Conservation (phyloP, 2,113 vertebrate genomes). For the Diphyllodes magnificus region DNA sequence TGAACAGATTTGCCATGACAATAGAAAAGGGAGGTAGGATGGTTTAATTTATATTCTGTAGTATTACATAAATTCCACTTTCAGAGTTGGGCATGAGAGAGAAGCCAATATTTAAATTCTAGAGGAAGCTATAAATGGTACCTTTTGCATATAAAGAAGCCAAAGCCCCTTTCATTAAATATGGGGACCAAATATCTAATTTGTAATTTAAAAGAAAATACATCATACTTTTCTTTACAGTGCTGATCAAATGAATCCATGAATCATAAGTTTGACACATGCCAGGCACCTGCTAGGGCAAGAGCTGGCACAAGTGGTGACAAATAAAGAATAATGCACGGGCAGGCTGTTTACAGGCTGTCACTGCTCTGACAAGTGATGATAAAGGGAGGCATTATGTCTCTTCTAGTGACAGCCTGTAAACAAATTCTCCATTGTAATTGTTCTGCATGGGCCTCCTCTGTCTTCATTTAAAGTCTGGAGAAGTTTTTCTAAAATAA, state of each 20-base stretch:
- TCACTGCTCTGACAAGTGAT: conserved; percentile 62
- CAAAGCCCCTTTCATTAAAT: conserved; percentile 45
- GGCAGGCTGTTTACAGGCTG: conserved; percentile 66
- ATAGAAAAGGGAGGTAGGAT: conserved; percentile 35
- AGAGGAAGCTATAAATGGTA: conserved; percentile 33
- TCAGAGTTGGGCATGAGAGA: conserved; percentile 9
- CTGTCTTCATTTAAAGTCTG: conserved; percentile 58
- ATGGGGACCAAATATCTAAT: conserved; percentile 42
- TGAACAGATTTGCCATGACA: conserved; percentile 25
- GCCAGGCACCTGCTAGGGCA: conserved; percentile 66
- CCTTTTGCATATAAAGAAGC: conserved; percentile 14
- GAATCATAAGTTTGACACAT: conserved; percentile 74
- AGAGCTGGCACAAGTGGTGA: conserved; percentile 54
- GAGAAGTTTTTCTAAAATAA: conserved; percentile 12
- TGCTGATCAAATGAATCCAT: conserved; percentile 76
- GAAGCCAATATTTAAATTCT: conserved; percentile 59
- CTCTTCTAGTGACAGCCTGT: conserved; percentile 35
- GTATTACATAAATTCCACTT: conserved; percentile 57
- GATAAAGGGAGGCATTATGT: conserved; percentile 64
- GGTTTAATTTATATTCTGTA: conserved; percentile 47
- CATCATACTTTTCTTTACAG: conserved; percentile 64
- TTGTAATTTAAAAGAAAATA: conserved; percentile 67
- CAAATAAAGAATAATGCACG: conserved; percentile 56
- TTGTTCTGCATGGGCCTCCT: conserved; percentile 47
- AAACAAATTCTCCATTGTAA: conserved; percentile 60